These are phyloP conservation scores for Noturus placidus DNA, from an alignment of 2,113 vertebrate genomes.

Conservation along the genomic window DNA sequence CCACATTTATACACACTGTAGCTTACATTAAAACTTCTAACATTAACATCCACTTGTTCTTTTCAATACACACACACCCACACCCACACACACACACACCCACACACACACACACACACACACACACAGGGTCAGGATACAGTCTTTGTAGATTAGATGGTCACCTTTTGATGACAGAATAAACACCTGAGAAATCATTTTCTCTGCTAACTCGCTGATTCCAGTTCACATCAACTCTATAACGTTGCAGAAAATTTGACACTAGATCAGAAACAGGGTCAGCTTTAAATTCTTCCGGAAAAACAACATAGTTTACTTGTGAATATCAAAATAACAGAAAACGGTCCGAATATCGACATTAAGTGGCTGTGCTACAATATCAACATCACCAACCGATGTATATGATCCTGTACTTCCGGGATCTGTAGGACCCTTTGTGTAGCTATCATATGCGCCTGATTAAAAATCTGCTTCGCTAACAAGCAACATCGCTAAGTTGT, in stretches of 20 bases:
- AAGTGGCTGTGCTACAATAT: neutral
- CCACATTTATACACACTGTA: neutral
- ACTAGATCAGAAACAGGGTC: neutral
- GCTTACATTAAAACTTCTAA: neutral
- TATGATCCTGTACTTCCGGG: neutral
- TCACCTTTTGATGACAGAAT: conserved; percentile 87
- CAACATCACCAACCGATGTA: neutral
- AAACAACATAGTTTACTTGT: neutral
- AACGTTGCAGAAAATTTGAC: neutral
- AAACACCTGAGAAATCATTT: conserved; percentile 86
- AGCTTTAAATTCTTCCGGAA: neutral
- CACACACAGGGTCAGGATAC: conserved; percentile 73
- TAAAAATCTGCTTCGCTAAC: neutral
- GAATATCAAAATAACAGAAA: neutral
- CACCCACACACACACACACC: too few species aligned
- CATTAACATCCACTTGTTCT: neutral
- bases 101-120: neutral
- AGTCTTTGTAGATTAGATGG: conserved; percentile 86
- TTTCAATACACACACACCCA: neutral
- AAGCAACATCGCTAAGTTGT: neutral
- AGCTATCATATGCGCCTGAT: neutral
- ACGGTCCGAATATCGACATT: neutral
- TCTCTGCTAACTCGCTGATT: neutral
- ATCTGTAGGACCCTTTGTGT: neutral
- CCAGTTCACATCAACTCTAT: neutral